Conservation (phyloP, 30 jellyfish, hydroid and myxozoan species). For the Rhopilema esculentum region DNA sequence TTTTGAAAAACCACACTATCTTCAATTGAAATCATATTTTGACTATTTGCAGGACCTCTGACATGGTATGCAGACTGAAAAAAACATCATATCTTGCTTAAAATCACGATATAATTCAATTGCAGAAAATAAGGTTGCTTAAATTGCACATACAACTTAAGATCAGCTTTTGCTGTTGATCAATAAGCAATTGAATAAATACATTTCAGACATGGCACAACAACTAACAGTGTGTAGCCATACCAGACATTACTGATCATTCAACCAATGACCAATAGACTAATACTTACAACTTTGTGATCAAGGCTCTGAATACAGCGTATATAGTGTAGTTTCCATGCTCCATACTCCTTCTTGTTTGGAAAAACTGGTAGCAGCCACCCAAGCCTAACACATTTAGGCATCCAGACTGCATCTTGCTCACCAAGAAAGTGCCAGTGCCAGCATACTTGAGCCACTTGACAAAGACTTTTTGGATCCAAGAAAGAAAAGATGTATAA, state of each 20-base stretch:
- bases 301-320: conserved; percentile 60
- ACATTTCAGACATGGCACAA: too few relatives aligned
- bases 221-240: too few relatives aligned
- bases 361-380: conserved; percentile 76
- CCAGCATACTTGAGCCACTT: conserved; percentile 62
- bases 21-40: neutral
- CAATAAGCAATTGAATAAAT: too few relatives aligned
- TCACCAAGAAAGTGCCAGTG: conserved; percentile 73
- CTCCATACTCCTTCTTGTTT: conserved; percentile 67
- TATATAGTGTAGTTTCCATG: conserved; percentile 73
- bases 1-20: neutral
- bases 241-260: too few relatives aligned
- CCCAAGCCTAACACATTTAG: conserved; percentile 69
- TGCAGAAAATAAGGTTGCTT: too few relatives aligned
- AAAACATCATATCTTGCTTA: neutral
- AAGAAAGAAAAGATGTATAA: conserved; percentile 66
- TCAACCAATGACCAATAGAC: too few relatives aligned
- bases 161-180: too few relatives aligned
- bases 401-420: conserved; percentile 81
- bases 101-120: too few relatives aligned
- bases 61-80: conserved; percentile 65
- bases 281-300: conserved; percentile 41
- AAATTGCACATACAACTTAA: too few relatives aligned
- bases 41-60: neutral
- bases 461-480: conserved; percentile 72